Conservation (phyloP, 92 coral and sea anemone genomes). For the Metridium senile region DNA sequence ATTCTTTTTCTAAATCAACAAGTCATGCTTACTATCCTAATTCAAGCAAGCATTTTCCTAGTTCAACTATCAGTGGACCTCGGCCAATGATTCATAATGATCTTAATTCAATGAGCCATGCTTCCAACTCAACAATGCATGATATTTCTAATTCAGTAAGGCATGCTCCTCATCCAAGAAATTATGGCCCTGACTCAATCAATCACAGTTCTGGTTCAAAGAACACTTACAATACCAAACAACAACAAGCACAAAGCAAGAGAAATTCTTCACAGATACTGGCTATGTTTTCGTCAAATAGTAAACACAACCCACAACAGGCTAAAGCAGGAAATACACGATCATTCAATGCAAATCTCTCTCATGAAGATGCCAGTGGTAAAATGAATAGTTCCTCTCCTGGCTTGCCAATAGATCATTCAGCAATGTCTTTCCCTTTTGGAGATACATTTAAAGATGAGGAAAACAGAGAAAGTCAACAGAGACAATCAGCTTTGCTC, state of each 20-base stretch:
- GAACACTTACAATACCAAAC: neutral
- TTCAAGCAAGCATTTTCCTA: neutral
- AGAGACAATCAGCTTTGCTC: neutral
- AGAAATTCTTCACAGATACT: conserved; percentile 56
- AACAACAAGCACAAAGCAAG: neutral
- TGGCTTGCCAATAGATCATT: neutral
- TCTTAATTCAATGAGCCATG: neutral
- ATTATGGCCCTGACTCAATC: neutral
- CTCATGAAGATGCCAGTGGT: neutral
- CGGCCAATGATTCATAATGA: neutral
- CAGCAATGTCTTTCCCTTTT: neutral
- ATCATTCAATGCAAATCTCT: neutral
- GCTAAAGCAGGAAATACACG: neutral
- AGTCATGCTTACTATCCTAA: neutral
- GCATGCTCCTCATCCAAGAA: neutral
- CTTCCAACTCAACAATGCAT: neutral
- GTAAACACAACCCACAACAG: neutral
- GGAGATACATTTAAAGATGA: neutral
- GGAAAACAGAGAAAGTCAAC: neutral
- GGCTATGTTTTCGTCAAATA: conserved; percentile 44
- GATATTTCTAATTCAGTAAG: neutral
- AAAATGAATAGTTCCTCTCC: neutral
- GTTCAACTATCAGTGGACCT: neutral
- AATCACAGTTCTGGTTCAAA: neutral
- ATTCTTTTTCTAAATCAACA: neutral